Base-by-base conservation (phyloP, 2,113 vertebrate species). In the Lagopus muta region DNA sequence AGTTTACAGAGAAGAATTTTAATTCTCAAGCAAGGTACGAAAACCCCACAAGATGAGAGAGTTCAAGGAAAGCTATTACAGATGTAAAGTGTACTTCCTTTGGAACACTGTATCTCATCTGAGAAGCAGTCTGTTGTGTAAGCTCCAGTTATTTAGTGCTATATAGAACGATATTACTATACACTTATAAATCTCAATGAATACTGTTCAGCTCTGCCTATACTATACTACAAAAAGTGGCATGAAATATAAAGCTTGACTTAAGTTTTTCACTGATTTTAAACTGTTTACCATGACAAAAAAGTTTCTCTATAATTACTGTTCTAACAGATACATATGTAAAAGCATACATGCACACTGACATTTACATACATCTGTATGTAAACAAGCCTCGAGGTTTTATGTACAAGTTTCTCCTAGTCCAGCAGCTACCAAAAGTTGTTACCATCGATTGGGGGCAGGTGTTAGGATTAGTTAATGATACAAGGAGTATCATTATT, bases 381-480 rank as follows among this genome's bases (percentile, higher is more conserved):
- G 42, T 50, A 42, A 78, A 66, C 2, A 27, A 83, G 50, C n/a
- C 25, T 58, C 47, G 38, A 22, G 38, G 32, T 52, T 88, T 85
- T 16, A 88, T 43, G 34, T 38, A n/a, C 21, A 85, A 87, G 27
- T 30, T 79, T 48, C 70, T 86, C 42, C 50, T 32, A 66, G 15
- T 7, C 10, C 45, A 87, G 55, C 45, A 77, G 55, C 69, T 92
- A 75, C 72, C 60, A 74, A 85, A 94, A 93, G 84, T 52, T 92
- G 72, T 83, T 92, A 80, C 16, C 42, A 85, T 69, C 87, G 84
- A 90, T 18, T 91, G 38, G 85, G 69, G 57, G 40, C 75, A 93
- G 84, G 94, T 91, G 93, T 78, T 89, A 88, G 66, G 55, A 88
- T 89, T 67, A 95, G 94, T 89, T 88, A 89, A 87, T 92, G 42